phyloP scores from a whole-genome alignment of 2,888 invertebrate genomes.

The Sturmia bella region DNA sequence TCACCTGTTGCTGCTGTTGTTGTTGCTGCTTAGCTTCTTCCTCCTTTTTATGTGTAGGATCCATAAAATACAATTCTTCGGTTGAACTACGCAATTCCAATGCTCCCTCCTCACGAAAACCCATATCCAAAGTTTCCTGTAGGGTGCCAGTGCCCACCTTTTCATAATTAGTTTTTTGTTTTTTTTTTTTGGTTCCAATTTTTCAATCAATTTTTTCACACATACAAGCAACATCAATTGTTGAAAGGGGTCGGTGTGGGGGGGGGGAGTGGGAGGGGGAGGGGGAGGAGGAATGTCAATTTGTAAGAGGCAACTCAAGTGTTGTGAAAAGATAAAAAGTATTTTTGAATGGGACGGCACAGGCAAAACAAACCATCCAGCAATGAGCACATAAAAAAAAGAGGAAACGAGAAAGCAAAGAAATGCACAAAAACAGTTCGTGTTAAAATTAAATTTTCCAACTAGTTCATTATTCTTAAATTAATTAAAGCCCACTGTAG shows the following conservation, averaged over 20 bases:
- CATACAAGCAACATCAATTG: conserved; percentile 68
- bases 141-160: conserved; percentile 83
- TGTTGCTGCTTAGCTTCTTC: conserved; percentile 81
- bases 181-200: conserved; percentile 63
- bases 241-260: too few species aligned
- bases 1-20: conserved; percentile 77
- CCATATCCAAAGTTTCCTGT: conserved; percentile 83
- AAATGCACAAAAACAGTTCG: conserved; percentile 49
- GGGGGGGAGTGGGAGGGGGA: background rate
- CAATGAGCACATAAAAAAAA: conserved; percentile 51
- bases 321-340: conserved; percentile 22
- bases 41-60: conserved; percentile 83
- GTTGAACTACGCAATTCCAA: conserved; percentile 92
- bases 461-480: conserved; percentile 24
- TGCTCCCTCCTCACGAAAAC: conserved; percentile 90
- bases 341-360: conserved; percentile 27
- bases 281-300: conserved; percentile 6
- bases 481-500: background rate
- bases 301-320: conserved; percentile 33
- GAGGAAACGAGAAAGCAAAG: conserved; percentile 47
- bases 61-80: conserved; percentile 92
- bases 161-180: conserved; percentile 78
- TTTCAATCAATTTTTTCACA: conserved; percentile 56
- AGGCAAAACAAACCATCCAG: conserved; percentile 42
- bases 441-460: conserved; percentile 52